These are phyloP conservation scores for Gallinago paraguaiae DNA, from an alignment of 2,113 vertebrate genomes.

Conservation along the genomic window DNA sequence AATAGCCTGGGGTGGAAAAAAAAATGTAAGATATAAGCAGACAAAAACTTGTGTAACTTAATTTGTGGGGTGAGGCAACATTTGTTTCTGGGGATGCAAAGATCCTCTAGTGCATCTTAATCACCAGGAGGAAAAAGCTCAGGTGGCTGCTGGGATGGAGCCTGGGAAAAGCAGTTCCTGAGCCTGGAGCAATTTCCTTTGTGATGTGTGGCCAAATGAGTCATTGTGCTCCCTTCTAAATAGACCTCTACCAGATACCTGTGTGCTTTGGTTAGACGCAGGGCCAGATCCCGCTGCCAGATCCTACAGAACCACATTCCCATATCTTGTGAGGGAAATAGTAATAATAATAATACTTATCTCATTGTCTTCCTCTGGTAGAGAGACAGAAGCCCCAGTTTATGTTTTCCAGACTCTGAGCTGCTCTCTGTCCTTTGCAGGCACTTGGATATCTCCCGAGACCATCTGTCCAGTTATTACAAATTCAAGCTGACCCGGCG, in stretches of 20 bases:
- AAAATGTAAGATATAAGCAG: neutral
- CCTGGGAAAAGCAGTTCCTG: conserved; percentile 15
- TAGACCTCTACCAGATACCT: neutral
- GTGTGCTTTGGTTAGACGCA: neutral
- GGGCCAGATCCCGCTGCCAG: neutral
- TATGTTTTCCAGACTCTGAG: conserved; percentile 37
- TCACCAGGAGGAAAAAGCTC: neutral
- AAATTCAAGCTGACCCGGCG: conserved; percentile 94
- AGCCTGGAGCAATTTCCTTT: conserved; percentile 38
- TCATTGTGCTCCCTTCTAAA: neutral
- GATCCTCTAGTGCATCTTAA: neutral
- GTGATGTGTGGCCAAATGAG: neutral
- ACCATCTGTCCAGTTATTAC: conserved; percentile 85
- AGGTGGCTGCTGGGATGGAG: neutral
- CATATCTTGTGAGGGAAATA: neutral
- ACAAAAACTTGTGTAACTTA: neutral
- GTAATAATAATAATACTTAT: neutral
- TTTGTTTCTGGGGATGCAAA: neutral
- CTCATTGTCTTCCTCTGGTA: neutral
- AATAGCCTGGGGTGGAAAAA: neutral
- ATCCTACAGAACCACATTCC: neutral
- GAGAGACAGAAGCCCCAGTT: neutral
- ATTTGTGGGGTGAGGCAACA: neutral
- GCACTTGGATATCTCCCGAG: conserved; percentile 93
- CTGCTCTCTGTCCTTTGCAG: conserved; percentile 62